phyloP scores from a whole-genome alignment of 2,797 vertebrate species.

The Xiphophorus birchmanni region DNA sequence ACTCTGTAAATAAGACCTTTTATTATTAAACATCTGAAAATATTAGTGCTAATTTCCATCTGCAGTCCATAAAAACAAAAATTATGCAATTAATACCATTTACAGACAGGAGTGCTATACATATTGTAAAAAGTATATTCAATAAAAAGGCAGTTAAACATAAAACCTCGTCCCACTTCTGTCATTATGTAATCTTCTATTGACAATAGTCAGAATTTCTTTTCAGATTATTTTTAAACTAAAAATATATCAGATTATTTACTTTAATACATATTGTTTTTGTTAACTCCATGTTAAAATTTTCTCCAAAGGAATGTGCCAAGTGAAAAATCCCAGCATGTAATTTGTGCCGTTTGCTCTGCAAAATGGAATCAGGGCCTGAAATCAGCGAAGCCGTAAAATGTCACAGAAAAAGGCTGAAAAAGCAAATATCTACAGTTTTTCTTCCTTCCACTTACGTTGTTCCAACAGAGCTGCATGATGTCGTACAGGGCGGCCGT shows the following conservation, averaged over 20 bases:
- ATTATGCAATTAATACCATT: neutral
- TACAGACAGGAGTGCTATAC: too few species aligned
- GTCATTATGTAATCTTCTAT: neutral
- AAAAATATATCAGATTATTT: neutral
- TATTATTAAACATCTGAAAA: too few species aligned
- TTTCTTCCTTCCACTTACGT: constrained; percentile 74
- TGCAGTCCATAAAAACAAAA: neutral
- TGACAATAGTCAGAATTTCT: neutral
- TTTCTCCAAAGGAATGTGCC: neutral
- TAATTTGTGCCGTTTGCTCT: neutral
- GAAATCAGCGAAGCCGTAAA: neutral
- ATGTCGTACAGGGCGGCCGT: constrained; percentile 84
- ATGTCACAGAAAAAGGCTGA: neutral
- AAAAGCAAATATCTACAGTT: neutral
- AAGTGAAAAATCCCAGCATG: too few species aligned
- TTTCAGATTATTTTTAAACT: neutral
- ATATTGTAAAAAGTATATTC: too few species aligned
- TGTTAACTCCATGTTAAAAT: neutral
- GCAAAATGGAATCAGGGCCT: neutral
- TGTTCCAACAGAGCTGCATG: constrained; percentile 91
- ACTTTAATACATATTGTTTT: neutral
- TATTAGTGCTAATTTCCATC: neutral
- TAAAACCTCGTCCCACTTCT: neutral
- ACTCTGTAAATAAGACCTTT: neutral
- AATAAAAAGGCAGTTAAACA: too few species aligned